These are phyloP conservation scores for Mylabris phalerata DNA, from an alignment of 1,140 invertebrate genomes.

Conservation along the genomic window DNA sequence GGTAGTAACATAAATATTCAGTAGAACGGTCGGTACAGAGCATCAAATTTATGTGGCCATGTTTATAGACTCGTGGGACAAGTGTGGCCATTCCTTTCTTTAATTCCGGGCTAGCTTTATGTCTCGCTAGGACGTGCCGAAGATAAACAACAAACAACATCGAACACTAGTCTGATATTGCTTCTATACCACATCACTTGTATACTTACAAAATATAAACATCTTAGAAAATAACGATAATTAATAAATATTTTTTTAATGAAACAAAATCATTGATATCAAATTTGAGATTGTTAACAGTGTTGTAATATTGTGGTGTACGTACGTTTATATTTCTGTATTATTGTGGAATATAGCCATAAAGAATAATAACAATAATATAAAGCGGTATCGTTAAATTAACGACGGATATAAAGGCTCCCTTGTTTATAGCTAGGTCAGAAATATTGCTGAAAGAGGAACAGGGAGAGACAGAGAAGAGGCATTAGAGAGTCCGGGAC, in stretches of 20 bases:
- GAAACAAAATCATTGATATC: no score
- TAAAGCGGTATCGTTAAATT: slow-evolving; percentile 28
- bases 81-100: slow-evolving; percentile 37
- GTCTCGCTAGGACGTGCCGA: slow-evolving; percentile 31
- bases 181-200: no score
- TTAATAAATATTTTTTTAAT: no score
- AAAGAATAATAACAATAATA: slow-evolving; percentile 30
- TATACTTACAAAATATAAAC: no score
- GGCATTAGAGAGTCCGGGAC: slow-evolving; percentile 17
- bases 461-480: neutral
- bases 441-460: slow-evolving; percentile 8
- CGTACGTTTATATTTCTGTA: slow-evolving; percentile 11
- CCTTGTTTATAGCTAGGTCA: slow-evolving; percentile 23
- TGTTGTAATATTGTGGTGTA: neutral
- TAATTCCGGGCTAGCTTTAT: slow-evolving; percentile 34
- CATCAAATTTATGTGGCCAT: slow-evolving; percentile 39
- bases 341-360: slow-evolving; percentile 19
- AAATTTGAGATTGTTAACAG: no score
- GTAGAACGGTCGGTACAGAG: slow-evolving; percentile 27
- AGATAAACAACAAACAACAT: slow-evolving; percentile 25
- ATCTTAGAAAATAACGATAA: no score
- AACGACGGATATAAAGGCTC: slow-evolving; percentile 24
- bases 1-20: slow-evolving; percentile 36
- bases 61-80: slow-evolving; percentile 38
- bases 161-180: slow-evolving; percentile 5